Conservation (phyloP, 2,888 invertebrate genomes). For the Campopleginae sp. region DNA sequence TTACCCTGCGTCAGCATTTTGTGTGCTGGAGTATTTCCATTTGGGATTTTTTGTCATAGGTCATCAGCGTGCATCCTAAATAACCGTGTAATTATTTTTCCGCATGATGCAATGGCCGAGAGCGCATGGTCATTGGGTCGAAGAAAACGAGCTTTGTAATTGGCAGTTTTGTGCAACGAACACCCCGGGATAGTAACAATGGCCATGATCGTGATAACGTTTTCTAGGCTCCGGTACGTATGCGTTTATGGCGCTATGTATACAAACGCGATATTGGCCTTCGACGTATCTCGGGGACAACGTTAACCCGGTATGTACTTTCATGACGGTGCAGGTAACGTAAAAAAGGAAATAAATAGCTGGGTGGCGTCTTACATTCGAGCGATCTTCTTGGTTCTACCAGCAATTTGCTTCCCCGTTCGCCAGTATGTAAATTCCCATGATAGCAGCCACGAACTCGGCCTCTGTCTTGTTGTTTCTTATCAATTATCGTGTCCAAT, state of each 20-base stretch:
- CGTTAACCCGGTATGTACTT: neutral
- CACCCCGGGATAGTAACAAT: constrained; percentile 39
- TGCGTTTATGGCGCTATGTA: neutral
- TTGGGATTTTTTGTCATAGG: neutral
- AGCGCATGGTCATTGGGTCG: neutral
- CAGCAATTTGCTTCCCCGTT: constrained; percentile 46
- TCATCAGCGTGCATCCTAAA: neutral
- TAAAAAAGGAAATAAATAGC: constrained; percentile 40
- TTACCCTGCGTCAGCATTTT: neutral
- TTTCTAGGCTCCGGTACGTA: constrained; percentile 28
- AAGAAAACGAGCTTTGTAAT: constrained; percentile 40
- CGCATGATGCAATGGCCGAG: neutral
- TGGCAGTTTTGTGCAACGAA: constrained; percentile 46
- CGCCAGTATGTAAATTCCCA: neutral
- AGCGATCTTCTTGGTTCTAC: constrained; percentile 18
- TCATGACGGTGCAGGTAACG: constrained; percentile 33
- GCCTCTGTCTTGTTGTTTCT: neutral
- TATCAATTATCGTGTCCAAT: neutral
- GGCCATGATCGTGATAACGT: constrained; percentile 59
- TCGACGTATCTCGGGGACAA: constrained; percentile 30
- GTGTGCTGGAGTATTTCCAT: neutral
- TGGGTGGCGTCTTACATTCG: constrained; percentile 30
- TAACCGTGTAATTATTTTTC: neutral
- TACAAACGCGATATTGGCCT: constrained; percentile 29
- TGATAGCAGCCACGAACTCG: constrained; percentile 8